Evolutionary conservation across 2,888 invertebrate genomes (phyloP), one percentile per base, ranked within the genome.

Genomic region (Zele albiditarsus): DNA sequence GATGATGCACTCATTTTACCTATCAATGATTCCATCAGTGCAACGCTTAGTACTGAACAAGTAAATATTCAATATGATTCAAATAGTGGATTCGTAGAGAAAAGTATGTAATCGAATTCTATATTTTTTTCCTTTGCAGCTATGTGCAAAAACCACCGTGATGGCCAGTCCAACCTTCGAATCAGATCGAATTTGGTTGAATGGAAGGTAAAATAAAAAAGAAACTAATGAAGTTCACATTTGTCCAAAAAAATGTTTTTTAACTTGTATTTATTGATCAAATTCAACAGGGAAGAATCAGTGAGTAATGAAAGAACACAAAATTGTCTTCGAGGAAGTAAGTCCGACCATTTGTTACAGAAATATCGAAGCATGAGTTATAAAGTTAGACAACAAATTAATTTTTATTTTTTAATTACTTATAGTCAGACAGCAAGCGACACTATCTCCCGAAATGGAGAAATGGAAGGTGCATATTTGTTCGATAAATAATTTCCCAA

Each of bases 401-500:
- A 62, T 73, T 57, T 58, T 10, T 49, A 28, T 58, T 65, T 79
- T 62, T 78, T 68, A 75, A 33, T 58, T 65, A 80, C 60, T 78
- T 68, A 76, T 81, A 93, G 93, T 93, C 76, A 91, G 89, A 79
- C 89, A 89, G 79, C 84, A 90, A 80, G 90, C 91, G 0, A 84
- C 88, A 77, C 81, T 82, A 12, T 77, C 89, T 49, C 66, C 78
- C 71, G 89, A 90, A 76, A 90, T 92, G 76, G 86, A 93, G 12
- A 89, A 91, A 20, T 95, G 94, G 94, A 94, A 95, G 85, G 86
- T 97, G 49, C 95, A 94, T 81, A 94, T 97, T 82, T 95, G 95
- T 86, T 97, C 97, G 0, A 94, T 94, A 86, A 99, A 99, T 89
- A 99, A 99, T 91, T 99, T 99, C 87, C 99, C 99, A 14, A 99